Conservation (phyloP, 2,113 vertebrate genomes). For the Perccottus glenii region DNA sequence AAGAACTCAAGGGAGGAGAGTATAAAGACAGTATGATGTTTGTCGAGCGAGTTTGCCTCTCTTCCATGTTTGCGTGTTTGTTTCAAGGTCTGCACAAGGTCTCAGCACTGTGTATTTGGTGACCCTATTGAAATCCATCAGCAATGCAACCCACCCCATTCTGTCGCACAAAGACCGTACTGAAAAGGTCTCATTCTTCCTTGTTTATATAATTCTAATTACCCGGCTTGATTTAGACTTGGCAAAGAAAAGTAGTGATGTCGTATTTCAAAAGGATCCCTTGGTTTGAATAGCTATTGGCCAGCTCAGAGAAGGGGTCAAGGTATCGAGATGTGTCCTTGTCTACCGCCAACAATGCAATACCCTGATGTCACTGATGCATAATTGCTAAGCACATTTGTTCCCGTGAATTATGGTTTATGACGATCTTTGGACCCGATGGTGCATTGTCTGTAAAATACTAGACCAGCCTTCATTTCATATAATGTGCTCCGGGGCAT, state of each 20-base stretch:
- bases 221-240: conserved; percentile 58
- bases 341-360: conserved; percentile 53
- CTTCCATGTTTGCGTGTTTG: conserved; percentile 47
- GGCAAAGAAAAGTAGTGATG: conserved; percentile 60
- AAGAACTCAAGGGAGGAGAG: conserved; percentile 24
- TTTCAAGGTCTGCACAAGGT: conserved; percentile 50
- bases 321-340: conserved; percentile 64
- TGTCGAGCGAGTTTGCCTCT: conserved; percentile 26
- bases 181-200: conserved; percentile 61
- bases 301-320: conserved; percentile 59
- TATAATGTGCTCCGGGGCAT: conserved; percentile 47
- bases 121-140: conserved; percentile 58
- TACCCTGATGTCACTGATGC: conserved; percentile 46
- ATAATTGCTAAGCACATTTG: conserved; percentile 60
- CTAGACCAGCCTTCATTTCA: conserved; percentile 51
- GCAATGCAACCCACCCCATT: conserved; percentile 41
- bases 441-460: conserved; percentile 51
- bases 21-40: conserved; percentile 27
- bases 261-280: conserved; percentile 54
- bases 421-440: conserved; percentile 49
- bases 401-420: conserved; percentile 52
- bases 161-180: conserved; percentile 24
- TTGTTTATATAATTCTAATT: conserved; percentile 72
- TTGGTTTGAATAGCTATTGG: conserved; percentile 64
- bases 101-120: conserved; percentile 40